Base-by-base conservation (phyloP, 2,797 vertebrate species). In the Gobio occitaniae region DNA sequence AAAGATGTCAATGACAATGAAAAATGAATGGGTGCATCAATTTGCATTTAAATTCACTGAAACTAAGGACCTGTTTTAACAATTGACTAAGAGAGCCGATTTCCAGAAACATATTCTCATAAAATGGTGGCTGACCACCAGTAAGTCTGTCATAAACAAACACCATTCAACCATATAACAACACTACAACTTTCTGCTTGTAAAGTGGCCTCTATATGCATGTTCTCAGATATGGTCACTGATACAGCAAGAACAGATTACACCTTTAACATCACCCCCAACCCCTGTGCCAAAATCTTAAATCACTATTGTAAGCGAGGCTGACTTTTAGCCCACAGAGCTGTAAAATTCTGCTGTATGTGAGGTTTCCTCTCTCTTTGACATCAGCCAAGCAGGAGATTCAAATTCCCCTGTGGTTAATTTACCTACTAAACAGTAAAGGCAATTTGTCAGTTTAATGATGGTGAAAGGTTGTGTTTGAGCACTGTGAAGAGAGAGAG, bases 371-470 rank as follows among this genome's bases (percentile, higher is more conserved):
- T 61, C 19, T 78, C 54, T 84, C 44, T 47, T 16, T 82, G 83
- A 84, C 79, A 77, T 78, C 63, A 81, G 48, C 82, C 82, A 85
- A 78, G 69, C 69, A 61, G 15, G 70, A 86, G 85, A 84, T 88
- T 63, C 84, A 19, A 52, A 54, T 71, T 70, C 90, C 82, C 86
- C 32, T 19, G 84, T 82, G 88, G 87, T 85, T 56, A 71, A 89
- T 91, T 89, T 91, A 90, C 82, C 87, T 89, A 81, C 78, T 86
- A 90, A 90, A 91, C 29, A 78, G 19, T 70, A 79, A 84, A 89
- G 79, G 86, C 90, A 36, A 91, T 92, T 91, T 84, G 91, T 90
- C 89, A 89, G 86, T 78, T 71, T 84, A 88, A 88, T 85, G 83
- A 80, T 85, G 88, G 89, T 87, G 91, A 88, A 72, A 90, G 84